Evolutionary conservation across 2,797 vertebrate species (phyloP).

Genomic region (Glyptemys insculpta): DNA sequence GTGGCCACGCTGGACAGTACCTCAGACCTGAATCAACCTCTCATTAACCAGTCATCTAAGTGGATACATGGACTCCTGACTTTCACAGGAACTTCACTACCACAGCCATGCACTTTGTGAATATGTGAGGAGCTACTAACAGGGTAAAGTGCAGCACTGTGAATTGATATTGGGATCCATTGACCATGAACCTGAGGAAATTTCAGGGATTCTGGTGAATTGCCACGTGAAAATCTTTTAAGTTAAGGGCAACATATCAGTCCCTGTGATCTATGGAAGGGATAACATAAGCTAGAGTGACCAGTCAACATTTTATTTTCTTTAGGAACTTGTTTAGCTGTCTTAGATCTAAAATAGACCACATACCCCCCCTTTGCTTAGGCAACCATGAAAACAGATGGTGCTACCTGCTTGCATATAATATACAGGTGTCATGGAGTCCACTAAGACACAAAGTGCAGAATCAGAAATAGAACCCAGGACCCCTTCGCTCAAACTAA

Average conservation of each 20-base stretch:
- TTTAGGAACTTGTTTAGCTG: neutral
- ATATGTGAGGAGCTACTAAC: neutral
- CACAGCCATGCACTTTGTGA: neutral
- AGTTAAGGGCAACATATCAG: neutral
- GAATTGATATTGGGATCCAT: neutral
- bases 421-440: neutral
- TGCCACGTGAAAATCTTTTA: neutral
- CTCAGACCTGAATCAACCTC: no score
- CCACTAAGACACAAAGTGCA: neutral
- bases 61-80: no score
- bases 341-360: neutral
- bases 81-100: no score
- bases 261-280: neutral
- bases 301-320: neutral
- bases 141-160: neutral
- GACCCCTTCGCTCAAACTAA: neutral
- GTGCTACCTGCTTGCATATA: fast-evolving
- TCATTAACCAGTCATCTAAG: no score
- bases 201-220: neutral
- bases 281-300: neutral
- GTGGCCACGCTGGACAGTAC: no score
- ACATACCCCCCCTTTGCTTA: neutral
- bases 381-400: no score
- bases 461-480: neutral
- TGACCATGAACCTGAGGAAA: neutral